Conservation (phyloP, 1,140 invertebrate genomes). For the Odontomachus brunneus region DNA sequence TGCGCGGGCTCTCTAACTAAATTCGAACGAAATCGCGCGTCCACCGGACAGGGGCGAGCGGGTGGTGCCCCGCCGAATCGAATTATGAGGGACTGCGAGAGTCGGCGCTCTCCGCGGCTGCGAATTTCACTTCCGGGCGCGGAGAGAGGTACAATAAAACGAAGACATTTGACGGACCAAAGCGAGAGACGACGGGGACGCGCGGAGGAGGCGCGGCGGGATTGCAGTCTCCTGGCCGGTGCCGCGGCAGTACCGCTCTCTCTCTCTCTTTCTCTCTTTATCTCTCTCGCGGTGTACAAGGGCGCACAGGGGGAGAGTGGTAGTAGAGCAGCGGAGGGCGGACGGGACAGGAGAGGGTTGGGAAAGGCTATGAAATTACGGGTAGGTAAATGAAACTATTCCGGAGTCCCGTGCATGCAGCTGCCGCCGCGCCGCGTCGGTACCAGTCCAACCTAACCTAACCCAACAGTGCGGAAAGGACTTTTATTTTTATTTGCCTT, state of each 20-base stretch:
- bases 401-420: slow-evolving; percentile 68
- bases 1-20: slow-evolving; percentile 44
- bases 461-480: slow-evolving; percentile 39
- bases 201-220: slow-evolving; percentile 2
- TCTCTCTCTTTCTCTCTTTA: background rate
- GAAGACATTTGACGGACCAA: slow-evolving; percentile 69
- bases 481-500: slow-evolving; percentile 69
- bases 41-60: slow-evolving; percentile 16
- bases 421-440: slow-evolving; percentile 54
- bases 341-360: slow-evolving; percentile 18
- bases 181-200: slow-evolving; percentile 15
- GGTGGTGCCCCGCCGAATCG: slow-evolving; percentile 63
- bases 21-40: slow-evolving; percentile 66
- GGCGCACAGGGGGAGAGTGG: slow-evolving; percentile 22
- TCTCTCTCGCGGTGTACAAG: background rate
- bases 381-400: slow-evolving; percentile 77
- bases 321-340: background rate
- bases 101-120: slow-evolving; percentile 55
- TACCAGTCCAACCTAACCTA: slow-evolving; percentile 50
- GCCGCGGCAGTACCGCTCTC: background rate
- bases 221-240: slow-evolving; percentile 44
- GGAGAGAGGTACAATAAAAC: slow-evolving; percentile 68
- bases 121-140: slow-evolving; percentile 69
- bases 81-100: slow-evolving; percentile 69
- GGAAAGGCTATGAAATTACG: slow-evolving; percentile 72